These are phyloP conservation scores for Pelosia muscerda DNA, from an alignment of 2,888 invertebrate species.

Conservation along the genomic window DNA sequence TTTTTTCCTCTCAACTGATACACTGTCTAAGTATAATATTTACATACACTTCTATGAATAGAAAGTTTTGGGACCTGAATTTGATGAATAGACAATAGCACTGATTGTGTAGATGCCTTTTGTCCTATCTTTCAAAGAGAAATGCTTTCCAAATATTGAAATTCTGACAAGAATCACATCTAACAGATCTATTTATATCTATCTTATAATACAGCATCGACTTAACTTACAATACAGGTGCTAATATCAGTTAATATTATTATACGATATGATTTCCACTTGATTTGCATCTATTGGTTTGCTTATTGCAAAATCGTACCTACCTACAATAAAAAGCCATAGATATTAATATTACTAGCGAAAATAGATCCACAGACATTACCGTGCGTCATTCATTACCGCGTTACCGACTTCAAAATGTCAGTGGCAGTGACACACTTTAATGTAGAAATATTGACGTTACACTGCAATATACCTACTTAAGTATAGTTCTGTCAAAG, in stretches of 20 bases:
- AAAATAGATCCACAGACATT: too few relatives aligned
- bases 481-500: too few relatives aligned
- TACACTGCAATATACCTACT: too few relatives aligned
- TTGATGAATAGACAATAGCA: background rate
- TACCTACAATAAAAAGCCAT: constrained; percentile 6
- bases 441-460: too few relatives aligned
- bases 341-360: too few relatives aligned
- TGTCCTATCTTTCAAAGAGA: background rate
- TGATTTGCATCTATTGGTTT: background rate
- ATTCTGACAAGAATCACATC: background rate
- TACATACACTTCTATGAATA: too few relatives aligned
- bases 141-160: background rate
- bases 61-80: background rate
- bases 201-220: background rate
- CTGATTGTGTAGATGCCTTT: background rate
- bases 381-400: too few relatives aligned
- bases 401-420: too few relatives aligned
- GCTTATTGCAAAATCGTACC: background rate
- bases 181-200: background rate
- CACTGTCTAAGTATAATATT: too few relatives aligned
- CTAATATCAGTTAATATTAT: background rate
- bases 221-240: background rate
- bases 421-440: too few relatives aligned
- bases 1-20: too few relatives aligned
- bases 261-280: background rate